Percentiles rank a stretch among this genome's conserved stretches.
phyloP scores from a whole-genome alignment of 2,113 vertebrate species.

The Cisticola juncidis region DNA sequence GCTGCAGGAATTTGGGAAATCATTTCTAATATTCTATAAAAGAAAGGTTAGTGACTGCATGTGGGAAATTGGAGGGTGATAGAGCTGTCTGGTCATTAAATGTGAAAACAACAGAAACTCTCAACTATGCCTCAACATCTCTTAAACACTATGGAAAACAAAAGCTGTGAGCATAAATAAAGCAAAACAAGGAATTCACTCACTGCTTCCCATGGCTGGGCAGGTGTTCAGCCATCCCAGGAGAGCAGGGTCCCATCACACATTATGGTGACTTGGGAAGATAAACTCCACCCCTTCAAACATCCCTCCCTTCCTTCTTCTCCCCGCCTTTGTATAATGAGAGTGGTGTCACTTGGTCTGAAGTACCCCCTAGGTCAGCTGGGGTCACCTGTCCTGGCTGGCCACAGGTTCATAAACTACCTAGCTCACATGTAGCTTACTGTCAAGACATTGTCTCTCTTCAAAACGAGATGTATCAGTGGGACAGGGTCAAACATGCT shows the following conservation, averaged over 20 bases:
- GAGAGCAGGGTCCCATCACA: no score
- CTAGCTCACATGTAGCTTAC: neutral
- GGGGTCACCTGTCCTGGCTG: neutral
- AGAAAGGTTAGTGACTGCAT: neutral
- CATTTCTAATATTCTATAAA: neutral
- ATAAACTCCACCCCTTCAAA: neutral
- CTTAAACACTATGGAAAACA: neutral
- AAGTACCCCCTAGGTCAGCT: neutral
- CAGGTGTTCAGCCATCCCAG: neutral
- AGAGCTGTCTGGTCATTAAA: neutral
- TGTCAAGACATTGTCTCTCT: neutral
- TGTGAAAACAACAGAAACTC: neutral
- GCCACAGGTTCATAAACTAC: neutral
- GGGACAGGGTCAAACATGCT: neutral
- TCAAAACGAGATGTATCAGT: neutral
- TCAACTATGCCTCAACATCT: neutral
- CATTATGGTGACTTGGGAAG: neutral
- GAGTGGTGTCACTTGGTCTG: neutral
- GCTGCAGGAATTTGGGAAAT: neutral
- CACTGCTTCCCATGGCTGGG: neutral
- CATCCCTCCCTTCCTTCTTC: neutral
- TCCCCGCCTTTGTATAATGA: neutral
- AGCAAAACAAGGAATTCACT: neutral
- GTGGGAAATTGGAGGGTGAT: neutral
- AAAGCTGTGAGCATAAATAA: rapidly evolving